phyloP scores from a whole-genome alignment of 2,113 vertebrate genomes.

The Dinomys branickii region DNA sequence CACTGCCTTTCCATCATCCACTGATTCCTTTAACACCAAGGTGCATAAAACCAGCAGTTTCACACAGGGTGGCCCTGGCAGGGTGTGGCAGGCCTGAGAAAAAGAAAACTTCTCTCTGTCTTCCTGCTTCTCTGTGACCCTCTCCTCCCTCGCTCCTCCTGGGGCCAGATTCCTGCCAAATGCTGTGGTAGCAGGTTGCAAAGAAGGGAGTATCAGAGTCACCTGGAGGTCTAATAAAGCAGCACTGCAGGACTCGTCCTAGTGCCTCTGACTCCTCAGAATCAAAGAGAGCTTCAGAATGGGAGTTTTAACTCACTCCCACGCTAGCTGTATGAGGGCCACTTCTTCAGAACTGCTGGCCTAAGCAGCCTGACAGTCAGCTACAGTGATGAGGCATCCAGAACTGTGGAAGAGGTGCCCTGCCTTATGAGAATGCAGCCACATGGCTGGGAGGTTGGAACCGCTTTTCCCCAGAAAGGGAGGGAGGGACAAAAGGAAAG shows the following conservation, averaged over 20 bases:
- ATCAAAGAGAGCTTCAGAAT: not conserved
- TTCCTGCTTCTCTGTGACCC: not conserved
- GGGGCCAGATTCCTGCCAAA: not conserved
- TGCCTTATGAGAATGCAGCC: not conserved
- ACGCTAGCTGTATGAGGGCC: not conserved
- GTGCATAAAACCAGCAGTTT: not conserved
- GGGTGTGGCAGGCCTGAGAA: not conserved
- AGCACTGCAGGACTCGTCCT: not conserved
- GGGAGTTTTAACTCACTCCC: not conserved
- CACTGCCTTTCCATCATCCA: not conserved
- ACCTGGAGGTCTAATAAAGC: not conserved
- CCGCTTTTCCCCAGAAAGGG: not conserved
- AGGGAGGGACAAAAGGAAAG: not conserved
- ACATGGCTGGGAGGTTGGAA: not conserved
- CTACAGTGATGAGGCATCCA: no score
- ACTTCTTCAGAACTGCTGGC: not conserved
- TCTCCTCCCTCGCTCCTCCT: not conserved
- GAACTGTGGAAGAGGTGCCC: not conserved
- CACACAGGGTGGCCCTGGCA: rapidly evolving
- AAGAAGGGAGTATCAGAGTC: not conserved
- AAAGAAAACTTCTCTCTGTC: not conserved
- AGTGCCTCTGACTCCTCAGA: not conserved
- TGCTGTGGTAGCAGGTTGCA: rapidly evolving
- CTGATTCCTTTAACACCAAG: not conserved
- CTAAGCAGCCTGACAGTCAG: not conserved